phyloP scores from a whole-genome alignment of 2,888 invertebrate genomes.

The Bombyx huttoni region DNA sequence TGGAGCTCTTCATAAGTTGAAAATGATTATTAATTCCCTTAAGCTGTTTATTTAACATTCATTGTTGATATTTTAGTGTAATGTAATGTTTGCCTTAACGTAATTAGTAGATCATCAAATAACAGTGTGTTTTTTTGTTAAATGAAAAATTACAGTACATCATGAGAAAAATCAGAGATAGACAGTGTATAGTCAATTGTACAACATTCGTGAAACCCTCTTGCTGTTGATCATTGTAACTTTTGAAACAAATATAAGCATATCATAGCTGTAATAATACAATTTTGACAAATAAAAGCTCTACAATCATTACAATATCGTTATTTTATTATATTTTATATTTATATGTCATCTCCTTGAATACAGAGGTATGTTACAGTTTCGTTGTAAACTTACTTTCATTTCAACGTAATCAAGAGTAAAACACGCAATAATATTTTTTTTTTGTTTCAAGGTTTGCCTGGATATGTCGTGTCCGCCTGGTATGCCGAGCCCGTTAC shows the following conservation, averaged over 20 bases:
- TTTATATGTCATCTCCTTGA: not conserved
- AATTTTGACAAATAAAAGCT: conserved; percentile 87
- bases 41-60: conserved; percentile 68
- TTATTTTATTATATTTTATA: conserved; percentile 29
- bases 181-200: conserved; percentile 64
- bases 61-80: conserved; percentile 71
- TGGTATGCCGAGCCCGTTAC: conserved; percentile 39
- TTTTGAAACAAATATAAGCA: conserved; percentile 86
- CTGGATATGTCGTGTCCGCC: conserved; percentile 55
- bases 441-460: conserved; percentile 48
- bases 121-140: conserved; percentile 62
- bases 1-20: conserved; percentile 49
- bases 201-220: conserved; percentile 51
- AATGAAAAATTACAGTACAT: conserved; percentile 48
- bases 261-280: conserved; percentile 93
- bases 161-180: conserved; percentile 44
- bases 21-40: conserved; percentile 40
- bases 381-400: too few relatives aligned
- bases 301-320: conserved; percentile 69
- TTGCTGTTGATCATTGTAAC: conserved; percentile 75
- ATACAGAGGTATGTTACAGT: too few relatives aligned
- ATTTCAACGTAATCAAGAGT: too few relatives aligned
- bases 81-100: conserved; percentile 68
- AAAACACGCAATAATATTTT: not conserved
- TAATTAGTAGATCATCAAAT: conserved; percentile 64